These are phyloP conservation scores for Drosophila flavopinicola DNA, from an alignment of 2,888 invertebrate species.

Conservation along the genomic window DNA sequence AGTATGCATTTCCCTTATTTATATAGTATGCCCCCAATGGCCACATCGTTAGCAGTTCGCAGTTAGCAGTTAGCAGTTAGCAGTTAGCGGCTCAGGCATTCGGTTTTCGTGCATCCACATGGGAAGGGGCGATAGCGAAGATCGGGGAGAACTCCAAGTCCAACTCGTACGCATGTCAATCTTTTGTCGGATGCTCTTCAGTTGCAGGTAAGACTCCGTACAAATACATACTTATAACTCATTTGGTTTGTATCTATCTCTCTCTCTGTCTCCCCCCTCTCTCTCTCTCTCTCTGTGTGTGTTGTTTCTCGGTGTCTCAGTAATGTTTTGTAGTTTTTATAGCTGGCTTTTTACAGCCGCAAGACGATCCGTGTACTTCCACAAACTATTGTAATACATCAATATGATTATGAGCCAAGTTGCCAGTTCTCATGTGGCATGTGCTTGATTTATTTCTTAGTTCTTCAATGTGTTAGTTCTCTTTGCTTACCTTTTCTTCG, in stretches of 20 bases:
- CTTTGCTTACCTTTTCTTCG: conserved; percentile 36
- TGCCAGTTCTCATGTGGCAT: conserved; percentile 57
- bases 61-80: conserved; percentile 9
- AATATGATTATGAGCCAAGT: conserved; percentile 79
- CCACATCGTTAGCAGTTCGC: conserved; percentile 50
- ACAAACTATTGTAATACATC: conserved; percentile 78
- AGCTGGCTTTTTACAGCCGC: conserved; percentile 53
- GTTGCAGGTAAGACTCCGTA: conserved; percentile 40
- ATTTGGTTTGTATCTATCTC: conserved; percentile 63
- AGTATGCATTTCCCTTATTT: conserved; percentile 74
- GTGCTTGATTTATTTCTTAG: conserved; percentile 73
- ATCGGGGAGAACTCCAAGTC: not conserved
- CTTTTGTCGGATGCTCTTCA: conserved; percentile 43
- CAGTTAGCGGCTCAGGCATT: conserved; percentile 33
- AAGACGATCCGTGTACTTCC: conserved; percentile 55
- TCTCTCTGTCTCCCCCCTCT: too few species aligned
- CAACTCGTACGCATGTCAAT: conserved; percentile 53
- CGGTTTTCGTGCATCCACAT: conserved; percentile 35
- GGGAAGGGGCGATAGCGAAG: not conserved
- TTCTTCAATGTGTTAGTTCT: conserved; percentile 30
- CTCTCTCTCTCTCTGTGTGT: too few species aligned
- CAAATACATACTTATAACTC: conserved; percentile 45
- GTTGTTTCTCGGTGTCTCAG: conserved; percentile 33
- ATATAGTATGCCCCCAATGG: conserved; percentile 55
- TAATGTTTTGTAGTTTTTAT: conserved; percentile 69